phyloP scores from a whole-genome alignment of 2,888 invertebrate species.

The Drosophila meridiana region DNA sequence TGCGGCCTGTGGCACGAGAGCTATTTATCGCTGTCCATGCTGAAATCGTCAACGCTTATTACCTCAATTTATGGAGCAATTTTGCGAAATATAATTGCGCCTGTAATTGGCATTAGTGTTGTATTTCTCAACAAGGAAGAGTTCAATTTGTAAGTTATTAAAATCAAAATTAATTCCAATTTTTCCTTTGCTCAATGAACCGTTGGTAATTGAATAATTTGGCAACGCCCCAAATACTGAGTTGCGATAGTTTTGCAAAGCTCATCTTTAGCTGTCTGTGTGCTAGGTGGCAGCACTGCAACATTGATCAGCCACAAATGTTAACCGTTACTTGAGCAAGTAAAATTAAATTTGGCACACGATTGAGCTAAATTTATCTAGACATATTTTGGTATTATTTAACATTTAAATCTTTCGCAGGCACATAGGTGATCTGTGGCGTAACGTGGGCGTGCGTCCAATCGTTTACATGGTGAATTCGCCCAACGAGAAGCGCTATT shows the following conservation, averaged over 20 bases:
- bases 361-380: neutral
- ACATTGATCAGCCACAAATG: too few relatives aligned
- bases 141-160: conserved; percentile 83
- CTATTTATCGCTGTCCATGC: conserved; percentile 80
- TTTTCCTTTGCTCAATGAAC: neutral
- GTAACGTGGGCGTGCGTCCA: conserved; percentile 85
- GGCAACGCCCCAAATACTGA: conserved; percentile 2
- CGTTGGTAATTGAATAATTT: neutral
- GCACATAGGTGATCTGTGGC: conserved; percentile 85
- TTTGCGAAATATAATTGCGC: conserved; percentile 84
- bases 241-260: neutral
- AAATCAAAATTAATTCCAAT: neutral
- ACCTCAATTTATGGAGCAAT: conserved; percentile 85
- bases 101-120: conserved; percentile 84
- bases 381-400: neutral
- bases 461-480: conserved; percentile 85
- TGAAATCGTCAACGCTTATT: conserved; percentile 83
- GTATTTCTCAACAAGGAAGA: conserved; percentile 85
- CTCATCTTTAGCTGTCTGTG: neutral
- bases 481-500: conserved; percentile 85
- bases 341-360: neutral
- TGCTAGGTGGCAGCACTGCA: conserved; percentile 3
- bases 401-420: conserved; percentile 57
- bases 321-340: neutral
- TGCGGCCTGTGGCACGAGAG: conserved; percentile 85